phyloP scores from a whole-genome alignment of 1,140 invertebrate genomes.

The Antheraea mylitta region DNA sequence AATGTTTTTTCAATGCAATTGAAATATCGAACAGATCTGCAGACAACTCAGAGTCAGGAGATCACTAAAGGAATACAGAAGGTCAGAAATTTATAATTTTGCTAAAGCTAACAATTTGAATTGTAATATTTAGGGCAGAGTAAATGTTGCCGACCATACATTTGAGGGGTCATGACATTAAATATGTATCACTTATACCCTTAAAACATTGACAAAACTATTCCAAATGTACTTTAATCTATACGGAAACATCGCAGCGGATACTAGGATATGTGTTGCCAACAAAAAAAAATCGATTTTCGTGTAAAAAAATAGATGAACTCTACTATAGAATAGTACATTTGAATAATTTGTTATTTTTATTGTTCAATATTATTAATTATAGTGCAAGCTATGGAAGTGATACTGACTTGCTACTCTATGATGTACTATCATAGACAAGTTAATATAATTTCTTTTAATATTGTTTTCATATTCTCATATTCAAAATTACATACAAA shows the following conservation, averaged over 20 bases:
- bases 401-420: constrained; percentile 37
- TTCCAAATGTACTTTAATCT: constrained; percentile 25
- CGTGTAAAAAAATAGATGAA: constrained; percentile 11
- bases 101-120: no score
- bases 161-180: background rate
- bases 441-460: no score
- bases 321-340: constrained; percentile 24
- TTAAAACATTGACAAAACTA: constrained; percentile 18
- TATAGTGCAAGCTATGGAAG: constrained; percentile 71
- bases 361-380: constrained; percentile 58
- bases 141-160: no score
- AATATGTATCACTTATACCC: constrained; percentile 25
- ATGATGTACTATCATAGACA: no score
- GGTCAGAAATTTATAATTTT: no score
- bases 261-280: constrained; percentile 13
- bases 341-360: constrained; percentile 32
- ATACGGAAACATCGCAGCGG: constrained; percentile 11
- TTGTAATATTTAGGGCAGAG: no score
- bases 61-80: no score
- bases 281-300: constrained; percentile 12
- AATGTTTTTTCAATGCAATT: no score
- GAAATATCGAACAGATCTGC: no score
- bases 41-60: no score
- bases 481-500: no score
- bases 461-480: no score